These are phyloP conservation scores for Galerucella pusilla DNA, from an alignment of 2,888 invertebrate genomes.

Conservation along the genomic window DNA sequence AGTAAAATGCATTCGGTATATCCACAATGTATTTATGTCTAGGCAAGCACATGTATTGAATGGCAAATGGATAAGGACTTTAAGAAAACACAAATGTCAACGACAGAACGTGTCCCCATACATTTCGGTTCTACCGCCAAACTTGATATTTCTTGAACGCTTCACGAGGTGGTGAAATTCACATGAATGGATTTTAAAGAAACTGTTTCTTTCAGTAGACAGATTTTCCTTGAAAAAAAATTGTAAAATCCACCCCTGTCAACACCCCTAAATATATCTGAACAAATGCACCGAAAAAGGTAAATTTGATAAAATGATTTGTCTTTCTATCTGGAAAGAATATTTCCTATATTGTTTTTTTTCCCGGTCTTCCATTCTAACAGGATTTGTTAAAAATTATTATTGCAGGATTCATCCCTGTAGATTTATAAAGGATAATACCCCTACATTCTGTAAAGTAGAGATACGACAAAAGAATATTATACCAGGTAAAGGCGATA, in stretches of 20 bases:
- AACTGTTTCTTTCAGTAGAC: no score
- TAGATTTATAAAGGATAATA: slow-evolving; percentile 27
- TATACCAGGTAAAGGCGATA: not conserved
- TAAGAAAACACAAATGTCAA: slow-evolving; percentile 40
- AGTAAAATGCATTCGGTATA: slow-evolving; percentile 24
- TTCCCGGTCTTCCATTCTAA: not conserved
- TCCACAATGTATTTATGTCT: slow-evolving; percentile 19
- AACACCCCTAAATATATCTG: slow-evolving; percentile 10
- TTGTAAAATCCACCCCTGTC: slow-evolving; percentile 1
- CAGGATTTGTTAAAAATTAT: slow-evolving; percentile 27
- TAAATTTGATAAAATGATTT: slow-evolving; percentile 30
- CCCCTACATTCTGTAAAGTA: slow-evolving; percentile 9
- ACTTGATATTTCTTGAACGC: slow-evolving; percentile 37
- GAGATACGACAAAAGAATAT: slow-evolving; percentile 15
- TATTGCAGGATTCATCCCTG: slow-evolving; percentile 21
- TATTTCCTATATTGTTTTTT: not conserved
- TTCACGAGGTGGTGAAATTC: slow-evolving; percentile 7
- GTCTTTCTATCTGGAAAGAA: slow-evolving; percentile 5
- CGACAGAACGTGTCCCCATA: slow-evolving; percentile 36
- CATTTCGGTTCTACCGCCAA: slow-evolving; percentile 27
- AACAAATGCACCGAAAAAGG: slow-evolving; percentile 16
- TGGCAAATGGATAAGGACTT: slow-evolving; percentile 33
- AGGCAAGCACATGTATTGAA: slow-evolving; percentile 18
- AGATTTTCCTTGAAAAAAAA: not conserved
- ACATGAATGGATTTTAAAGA: slow-evolving; percentile 18